Evolutionary conservation across 2,113 vertebrate genomes (phyloP).

Genomic region (Polyodon spathula): DNA sequence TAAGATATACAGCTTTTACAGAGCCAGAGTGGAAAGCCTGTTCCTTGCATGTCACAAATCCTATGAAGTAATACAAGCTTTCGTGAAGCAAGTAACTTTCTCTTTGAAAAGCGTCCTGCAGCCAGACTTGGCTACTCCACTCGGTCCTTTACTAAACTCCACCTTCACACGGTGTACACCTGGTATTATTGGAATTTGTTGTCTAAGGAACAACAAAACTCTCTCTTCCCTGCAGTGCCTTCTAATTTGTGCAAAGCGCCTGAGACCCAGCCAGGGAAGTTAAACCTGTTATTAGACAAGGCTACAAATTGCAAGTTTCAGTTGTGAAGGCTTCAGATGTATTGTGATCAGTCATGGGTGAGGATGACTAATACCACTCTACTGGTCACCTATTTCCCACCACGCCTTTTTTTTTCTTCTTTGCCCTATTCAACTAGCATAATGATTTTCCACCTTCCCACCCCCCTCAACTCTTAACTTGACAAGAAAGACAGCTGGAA

Average conservation of each 20-base stretch:
- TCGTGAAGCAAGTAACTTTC: conserved; percentile 31
- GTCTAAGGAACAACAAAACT: conserved; percentile 27
- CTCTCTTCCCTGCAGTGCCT: conserved; percentile 33
- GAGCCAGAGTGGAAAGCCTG: too few species aligned
- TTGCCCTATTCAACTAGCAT: conserved; percentile 9
- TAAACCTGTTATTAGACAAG: conserved; percentile 53
- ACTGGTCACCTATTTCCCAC: conserved; percentile 37
- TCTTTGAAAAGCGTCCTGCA: conserved; percentile 16
- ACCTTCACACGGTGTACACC: conserved; percentile 22
- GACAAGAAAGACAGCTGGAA: conserved; percentile 18
- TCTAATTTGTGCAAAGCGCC: conserved; percentile 31
- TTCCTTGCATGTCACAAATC: too few species aligned
- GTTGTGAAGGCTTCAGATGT: conserved; percentile 34
- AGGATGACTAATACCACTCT: conserved; percentile 41
- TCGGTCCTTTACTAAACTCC: background rate
- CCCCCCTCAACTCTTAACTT: conserved; percentile 15
- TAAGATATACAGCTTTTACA: too few species aligned
- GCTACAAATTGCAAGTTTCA: conserved; percentile 57
- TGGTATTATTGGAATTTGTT: conserved; percentile 18
- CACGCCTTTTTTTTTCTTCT: conserved; percentile 28
- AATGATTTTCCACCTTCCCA: conserved; percentile 5
- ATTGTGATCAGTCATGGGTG: conserved; percentile 36
- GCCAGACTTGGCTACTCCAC: background rate
- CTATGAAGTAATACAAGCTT: conserved; percentile 35
- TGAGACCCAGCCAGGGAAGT: conserved; percentile 31